These are phyloP conservation scores for Eurystomus gularis DNA, from an alignment of 2,113 vertebrate species.

Conservation along the genomic window DNA sequence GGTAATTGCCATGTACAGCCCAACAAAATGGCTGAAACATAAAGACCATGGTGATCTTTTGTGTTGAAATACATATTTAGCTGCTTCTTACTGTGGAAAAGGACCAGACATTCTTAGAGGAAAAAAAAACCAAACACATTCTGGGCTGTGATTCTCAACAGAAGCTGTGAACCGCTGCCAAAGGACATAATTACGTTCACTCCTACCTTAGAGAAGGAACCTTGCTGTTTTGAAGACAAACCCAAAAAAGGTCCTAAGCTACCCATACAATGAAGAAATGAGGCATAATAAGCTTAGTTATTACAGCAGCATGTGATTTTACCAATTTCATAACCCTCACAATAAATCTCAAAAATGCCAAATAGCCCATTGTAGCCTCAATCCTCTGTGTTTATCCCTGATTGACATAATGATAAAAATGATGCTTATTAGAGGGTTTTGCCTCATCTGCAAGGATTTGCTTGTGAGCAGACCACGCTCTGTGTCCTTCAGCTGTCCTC, in stretches of 20 bases:
- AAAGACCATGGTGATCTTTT: not conserved
- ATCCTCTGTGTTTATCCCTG: not conserved
- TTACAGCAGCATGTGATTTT: not conserved
- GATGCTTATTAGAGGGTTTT: not conserved
- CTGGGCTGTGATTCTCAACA: not conserved
- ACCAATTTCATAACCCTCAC: not conserved
- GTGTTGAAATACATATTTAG: slow-evolving; percentile 2
- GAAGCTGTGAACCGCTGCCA: slow-evolving; percentile 5
- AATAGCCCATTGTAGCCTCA: not conserved
- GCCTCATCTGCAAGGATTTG: not conserved
- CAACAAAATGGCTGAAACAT: not conserved
- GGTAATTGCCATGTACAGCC: not conserved
- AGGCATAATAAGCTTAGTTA: not conserved
- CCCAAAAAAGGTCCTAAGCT: not conserved
- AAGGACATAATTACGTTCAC: not conserved
- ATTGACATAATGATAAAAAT: not conserved
- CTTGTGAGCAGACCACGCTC: not conserved
- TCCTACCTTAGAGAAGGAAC: not conserved
- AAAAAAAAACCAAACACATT: not conserved
- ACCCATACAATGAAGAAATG: slow-evolving; percentile 9
- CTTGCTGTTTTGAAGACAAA: slow-evolving; percentile 6
- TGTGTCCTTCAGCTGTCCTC: not conserved
- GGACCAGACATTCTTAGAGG: not conserved
- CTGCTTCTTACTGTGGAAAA: not conserved
- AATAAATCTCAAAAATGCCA: slow-evolving; percentile 11